Evolutionary conservation across 2,888 invertebrate species (phyloP).

Genomic region (Cheiracanthium punctorium): DNA sequence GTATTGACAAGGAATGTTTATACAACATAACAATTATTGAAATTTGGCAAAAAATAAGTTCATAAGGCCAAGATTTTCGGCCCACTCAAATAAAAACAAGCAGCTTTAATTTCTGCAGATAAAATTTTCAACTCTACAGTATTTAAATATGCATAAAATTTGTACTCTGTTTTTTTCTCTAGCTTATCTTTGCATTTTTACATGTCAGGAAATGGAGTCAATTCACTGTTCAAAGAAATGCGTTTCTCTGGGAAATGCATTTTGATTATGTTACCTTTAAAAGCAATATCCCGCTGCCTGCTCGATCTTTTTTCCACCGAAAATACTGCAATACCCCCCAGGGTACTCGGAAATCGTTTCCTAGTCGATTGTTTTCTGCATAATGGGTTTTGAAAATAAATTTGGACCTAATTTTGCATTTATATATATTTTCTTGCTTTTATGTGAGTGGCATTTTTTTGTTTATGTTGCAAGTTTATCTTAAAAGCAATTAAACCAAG

Average conservation of each 20-base stretch:
- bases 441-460: neutral
- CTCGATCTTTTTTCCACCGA: conserved; percentile 10
- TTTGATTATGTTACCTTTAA: conserved; percentile 50
- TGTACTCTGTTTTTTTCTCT: neutral
- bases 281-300: conserved; percentile 53
- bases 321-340: conserved; percentile 1
- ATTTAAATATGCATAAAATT: too few species aligned
- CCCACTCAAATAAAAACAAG: too few species aligned
- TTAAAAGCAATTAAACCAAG: neutral
- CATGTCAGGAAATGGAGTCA: neutral
- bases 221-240: conserved; percentile 29
- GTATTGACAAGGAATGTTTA: too few species aligned
- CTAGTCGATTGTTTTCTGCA: conserved; percentile 36
- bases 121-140: too few species aligned
- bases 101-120: too few species aligned
- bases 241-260: conserved; percentile 33
- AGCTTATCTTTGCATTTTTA: neutral
- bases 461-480: neutral
- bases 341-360: conserved; percentile 33
- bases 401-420: conserved; percentile 14
- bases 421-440: neutral
- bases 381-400: conserved; percentile 42
- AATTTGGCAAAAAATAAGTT: too few species aligned
- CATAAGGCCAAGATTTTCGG: too few species aligned
- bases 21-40: too few species aligned